Base-by-base conservation (phyloP, 2,888 invertebrate species). In the Lepeophtheirus nordmannii region DNA sequence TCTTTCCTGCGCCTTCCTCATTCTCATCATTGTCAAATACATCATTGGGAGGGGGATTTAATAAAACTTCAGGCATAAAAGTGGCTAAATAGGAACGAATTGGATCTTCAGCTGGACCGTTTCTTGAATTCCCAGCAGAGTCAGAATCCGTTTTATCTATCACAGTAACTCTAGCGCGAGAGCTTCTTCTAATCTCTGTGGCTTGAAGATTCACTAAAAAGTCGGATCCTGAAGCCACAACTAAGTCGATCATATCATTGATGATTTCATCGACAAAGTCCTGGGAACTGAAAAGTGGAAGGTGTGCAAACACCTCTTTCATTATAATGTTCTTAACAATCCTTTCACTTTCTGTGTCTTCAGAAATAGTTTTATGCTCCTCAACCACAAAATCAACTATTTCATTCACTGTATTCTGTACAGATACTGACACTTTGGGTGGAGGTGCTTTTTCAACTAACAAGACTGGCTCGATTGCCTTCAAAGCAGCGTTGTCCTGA, bases 121-220 rank as follows among this genome's bases (percentile, higher is more conserved):
- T 46, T 46, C 53, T 14, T 46, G 53, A 46, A 46, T 46, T 46
- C 5, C 53, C 53, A 5, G n/a, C 53, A 14, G 53, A 46, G 53
- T 46, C 53, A 14, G 53, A 46, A 17, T 17, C 53, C 53, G 53
- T 46, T 17, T 46, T 46, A n/a, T 46, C 53, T 5, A 46, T 17
- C 14, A 46, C 53, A 8, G n/a, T 46, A 1, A 17, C 53, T 14
- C 53, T 14, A 3, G 53, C 53, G 8, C 53, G 53, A 46, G 53
- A 46, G 53, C 53, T 46, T 46, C 53, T 14, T n/a, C 53, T 14
- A 46, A 46, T 46, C 53, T 46, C 53, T 17, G 53, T 46, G 8
- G 53, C 53, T 17, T 46, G 53, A 46, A 46, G 53, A 46, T 46
- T 46, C 1, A 46, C 53, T 46, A 46, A 46, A 46, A 46, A 46